Evolutionary conservation across 1,140 invertebrate species (phyloP).

Genomic region (Euwallacea fornicatus): DNA sequence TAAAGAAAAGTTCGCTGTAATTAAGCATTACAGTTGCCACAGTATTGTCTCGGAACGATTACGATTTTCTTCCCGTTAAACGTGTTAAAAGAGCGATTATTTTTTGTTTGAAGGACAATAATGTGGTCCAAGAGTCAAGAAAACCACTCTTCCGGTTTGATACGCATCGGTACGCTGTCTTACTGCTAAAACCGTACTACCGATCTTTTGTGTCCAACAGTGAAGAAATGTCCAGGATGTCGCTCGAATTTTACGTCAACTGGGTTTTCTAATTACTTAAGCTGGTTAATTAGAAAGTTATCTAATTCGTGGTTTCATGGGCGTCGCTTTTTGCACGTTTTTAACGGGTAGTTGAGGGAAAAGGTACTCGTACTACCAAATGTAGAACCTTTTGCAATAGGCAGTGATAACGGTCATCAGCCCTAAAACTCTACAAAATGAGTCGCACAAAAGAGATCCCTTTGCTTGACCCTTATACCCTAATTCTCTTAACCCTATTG

Average conservation of each 20-base stretch:
- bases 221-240: slow-evolving; percentile 42
- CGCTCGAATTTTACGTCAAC: slow-evolving; percentile 37
- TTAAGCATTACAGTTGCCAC: slow-evolving; percentile 1
- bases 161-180: slow-evolving; percentile 32
- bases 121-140: slow-evolving; percentile 39
- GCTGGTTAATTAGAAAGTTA: slow-evolving; percentile 37
- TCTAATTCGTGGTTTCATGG: slow-evolving; percentile 18
- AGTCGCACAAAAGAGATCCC: neutral
- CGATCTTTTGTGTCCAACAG: slow-evolving; percentile 40
- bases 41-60: slow-evolving; percentile 20
- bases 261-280: slow-evolving; percentile 38
- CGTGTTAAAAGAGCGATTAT: slow-evolving; percentile 31
- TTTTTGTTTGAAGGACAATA: slow-evolving; percentile 37
- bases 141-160: slow-evolving; percentile 39
- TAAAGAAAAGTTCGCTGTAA: neutral
- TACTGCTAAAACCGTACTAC: slow-evolving; percentile 40
- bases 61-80: slow-evolving; percentile 30
- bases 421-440: neutral
- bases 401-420: neutral
- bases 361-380: neutral
- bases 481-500: slow-evolving; percentile 10
- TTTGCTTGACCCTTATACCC: slow-evolving; percentile 7
- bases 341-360: neutral
- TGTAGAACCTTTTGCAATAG: neutral
- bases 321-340: slow-evolving; percentile 5